A percentile compares a stretch with the other conserved stretches of the same genome.
These are phyloP conservation scores for Omphaloscelis lunosa DNA, from an alignment of 2,888 invertebrate genomes.

Conservation along the genomic window DNA sequence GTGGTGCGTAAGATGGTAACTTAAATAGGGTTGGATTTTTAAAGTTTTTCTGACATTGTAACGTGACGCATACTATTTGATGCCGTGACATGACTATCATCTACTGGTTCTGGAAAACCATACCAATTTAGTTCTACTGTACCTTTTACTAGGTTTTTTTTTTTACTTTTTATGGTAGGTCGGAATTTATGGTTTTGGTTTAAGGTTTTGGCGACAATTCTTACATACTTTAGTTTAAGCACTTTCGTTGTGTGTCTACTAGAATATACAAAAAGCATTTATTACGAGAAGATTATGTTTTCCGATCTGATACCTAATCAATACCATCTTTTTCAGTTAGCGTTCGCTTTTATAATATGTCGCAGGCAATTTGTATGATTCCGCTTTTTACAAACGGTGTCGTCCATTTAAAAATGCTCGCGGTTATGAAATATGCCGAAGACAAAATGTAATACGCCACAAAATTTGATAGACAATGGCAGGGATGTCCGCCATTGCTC, in stretches of 20 bases:
- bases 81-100: neutral
- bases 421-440: no score
- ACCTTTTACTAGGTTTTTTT: neutral
- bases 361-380: no score
- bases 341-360: no score
- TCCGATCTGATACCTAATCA: no score
- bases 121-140: neutral
- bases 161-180: neutral
- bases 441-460: no score
- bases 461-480: no score
- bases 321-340: no score
- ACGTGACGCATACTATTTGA: neutral
- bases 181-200: neutral
- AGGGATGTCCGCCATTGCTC: no score
- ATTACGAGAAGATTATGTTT: no score
- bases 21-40: conserved; percentile 31
- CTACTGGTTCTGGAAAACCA: neutral
- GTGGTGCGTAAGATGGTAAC: conserved; percentile 8
- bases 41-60: conserved; percentile 7
- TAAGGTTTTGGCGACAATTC: neutral
- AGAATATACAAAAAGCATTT: no score
- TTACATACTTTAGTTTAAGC: neutral
- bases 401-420: no score
- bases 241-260: neutral
- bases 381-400: no score